Percentiles rank a stretch among this genome's conserved stretches.
Conservation (phyloP, 2,113 vertebrate genomes). For the Peromyscus californicus region DNA sequence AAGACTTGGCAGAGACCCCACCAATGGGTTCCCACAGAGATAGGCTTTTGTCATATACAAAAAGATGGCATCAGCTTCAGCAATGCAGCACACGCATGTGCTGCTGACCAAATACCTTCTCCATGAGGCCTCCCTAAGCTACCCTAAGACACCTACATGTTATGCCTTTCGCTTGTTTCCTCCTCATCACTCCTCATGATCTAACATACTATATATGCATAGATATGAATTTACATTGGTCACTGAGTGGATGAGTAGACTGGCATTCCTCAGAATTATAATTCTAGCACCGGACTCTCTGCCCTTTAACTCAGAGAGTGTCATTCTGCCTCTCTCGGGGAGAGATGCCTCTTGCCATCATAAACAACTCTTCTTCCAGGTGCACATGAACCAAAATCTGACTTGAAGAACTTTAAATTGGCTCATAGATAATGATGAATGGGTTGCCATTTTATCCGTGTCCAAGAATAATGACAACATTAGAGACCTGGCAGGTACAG, state of each 20-base stretch:
- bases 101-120: background rate
- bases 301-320: background rate
- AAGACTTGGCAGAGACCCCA: background rate
- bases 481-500: constrained; percentile 76
- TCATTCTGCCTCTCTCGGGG: background rate
- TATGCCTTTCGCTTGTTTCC: background rate
- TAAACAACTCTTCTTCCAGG: background rate
- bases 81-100: background rate
- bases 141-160: background rate
- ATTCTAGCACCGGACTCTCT: background rate
- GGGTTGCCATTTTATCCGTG: constrained; percentile 72
- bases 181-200: background rate
- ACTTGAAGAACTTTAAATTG: constrained; percentile 55
- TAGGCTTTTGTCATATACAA: background rate
- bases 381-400: constrained; percentile 4
- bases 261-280: background rate
- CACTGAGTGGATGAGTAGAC: background rate
- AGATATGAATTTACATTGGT: background rate
- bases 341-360: background rate
- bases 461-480: constrained; percentile 76
- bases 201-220: background rate
- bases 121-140: background rate
- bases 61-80: background rate
- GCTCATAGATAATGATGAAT: constrained; percentile 71
- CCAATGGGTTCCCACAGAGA: background rate